Percentiles rank a stretch among this genome's conserved stretches.
phyloP scores from a whole-genome alignment of 53 echinoderm and acorn worm genomes.

The Pentamera pediparva region DNA sequence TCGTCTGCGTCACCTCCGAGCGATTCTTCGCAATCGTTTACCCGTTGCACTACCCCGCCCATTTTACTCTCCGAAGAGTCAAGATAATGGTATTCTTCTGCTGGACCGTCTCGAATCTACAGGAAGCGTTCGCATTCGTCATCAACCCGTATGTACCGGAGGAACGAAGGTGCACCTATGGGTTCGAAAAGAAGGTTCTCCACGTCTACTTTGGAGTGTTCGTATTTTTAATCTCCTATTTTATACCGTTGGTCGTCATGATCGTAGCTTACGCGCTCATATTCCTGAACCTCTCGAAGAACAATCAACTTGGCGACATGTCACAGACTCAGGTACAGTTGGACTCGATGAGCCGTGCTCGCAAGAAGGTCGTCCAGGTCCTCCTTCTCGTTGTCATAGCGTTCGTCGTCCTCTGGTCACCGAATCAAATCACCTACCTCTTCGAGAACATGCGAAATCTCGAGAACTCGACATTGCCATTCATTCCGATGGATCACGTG shows the following conservation, averaged over 20 bases:
- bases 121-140: slow-evolving; percentile 83
- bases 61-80: slow-evolving; percentile 61
- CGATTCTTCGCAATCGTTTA: slow-evolving; percentile 91
- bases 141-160: slow-evolving; percentile 61
- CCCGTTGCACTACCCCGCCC: slow-evolving; percentile 68
- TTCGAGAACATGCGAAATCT: slow-evolving; percentile 67
- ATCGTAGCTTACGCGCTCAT: slow-evolving; percentile 81
- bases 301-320: slow-evolving; percentile 51
- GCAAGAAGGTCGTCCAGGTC: slow-evolving; percentile 78
- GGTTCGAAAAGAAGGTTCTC: slow-evolving; percentile 39
- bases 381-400: slow-evolving; percentile 84
- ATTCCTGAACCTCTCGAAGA: slow-evolving; percentile 63
- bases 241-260: slow-evolving; percentile 79
- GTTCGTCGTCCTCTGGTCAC: slow-evolving; percentile 78
- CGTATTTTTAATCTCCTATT: slow-evolving; percentile 80
- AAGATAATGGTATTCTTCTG: slow-evolving; percentile 51
- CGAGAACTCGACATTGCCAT: too few species aligned
- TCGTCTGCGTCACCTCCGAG: slow-evolving; percentile 82
- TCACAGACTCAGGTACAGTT: slow-evolving; percentile 32
- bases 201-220: slow-evolving; percentile 57
- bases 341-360: slow-evolving; percentile 62
- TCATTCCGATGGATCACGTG: slow-evolving; percentile 38
- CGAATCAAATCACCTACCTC: slow-evolving; percentile 78
- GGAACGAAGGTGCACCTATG: slow-evolving; percentile 47
- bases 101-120: slow-evolving; percentile 70